These are phyloP conservation scores for Crepidodera aurea DNA, from an alignment of 2,888 invertebrate species.

Conservation along the genomic window DNA sequence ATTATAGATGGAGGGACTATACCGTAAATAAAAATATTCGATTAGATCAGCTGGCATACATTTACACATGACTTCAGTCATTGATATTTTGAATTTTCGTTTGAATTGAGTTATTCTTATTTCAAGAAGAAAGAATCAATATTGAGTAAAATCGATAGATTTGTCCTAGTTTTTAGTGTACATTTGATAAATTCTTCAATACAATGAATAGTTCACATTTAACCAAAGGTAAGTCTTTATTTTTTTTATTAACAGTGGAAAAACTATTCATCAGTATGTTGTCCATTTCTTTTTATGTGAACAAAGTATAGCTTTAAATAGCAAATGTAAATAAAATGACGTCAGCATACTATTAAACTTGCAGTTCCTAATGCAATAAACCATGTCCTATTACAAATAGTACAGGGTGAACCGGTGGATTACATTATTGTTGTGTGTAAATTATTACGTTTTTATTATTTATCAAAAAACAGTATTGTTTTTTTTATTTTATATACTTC, in stretches of 20 bases:
- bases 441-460: too few relatives aligned
- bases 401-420: too few relatives aligned
- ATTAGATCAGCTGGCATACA: constrained; percentile 34
- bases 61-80: constrained; percentile 15
- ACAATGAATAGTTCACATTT: constrained; percentile 47
- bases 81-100: constrained; percentile 27
- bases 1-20: constrained; percentile 29
- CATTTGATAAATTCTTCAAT: constrained; percentile 1
- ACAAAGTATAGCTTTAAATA: constrained; percentile 33
- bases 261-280: background rate
- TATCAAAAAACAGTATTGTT: too few relatives aligned
- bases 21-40: constrained; percentile 31
- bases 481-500: too few relatives aligned
- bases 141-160: constrained; percentile 12
- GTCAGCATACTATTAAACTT: constrained; percentile 31
- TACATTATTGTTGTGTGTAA: too few relatives aligned
- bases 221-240: constrained; percentile 42
- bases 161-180: constrained; percentile 5
- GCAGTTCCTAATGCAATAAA: constrained; percentile 26
- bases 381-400: too few relatives aligned
- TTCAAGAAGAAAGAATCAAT: constrained; percentile 32
- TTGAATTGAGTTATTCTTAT: constrained; percentile 1
- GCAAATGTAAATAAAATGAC: constrained; percentile 40
- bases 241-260: background rate
- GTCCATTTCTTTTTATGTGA: background rate